A percentile compares a stretch with the other conserved stretches of the same genome.
phyloP scores from a whole-genome alignment of 2,113 vertebrate species.

The Cairina moschata region DNA sequence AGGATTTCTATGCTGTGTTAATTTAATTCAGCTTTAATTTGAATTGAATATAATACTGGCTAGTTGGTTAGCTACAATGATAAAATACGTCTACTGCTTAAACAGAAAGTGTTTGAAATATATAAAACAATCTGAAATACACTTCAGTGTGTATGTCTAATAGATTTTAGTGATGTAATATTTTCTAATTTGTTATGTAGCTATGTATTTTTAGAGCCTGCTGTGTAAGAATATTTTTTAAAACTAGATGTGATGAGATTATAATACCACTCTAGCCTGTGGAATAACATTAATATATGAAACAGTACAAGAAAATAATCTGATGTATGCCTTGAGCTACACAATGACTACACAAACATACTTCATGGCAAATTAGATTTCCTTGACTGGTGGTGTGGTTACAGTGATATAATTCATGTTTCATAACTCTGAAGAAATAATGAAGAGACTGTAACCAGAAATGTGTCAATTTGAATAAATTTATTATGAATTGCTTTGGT shows the following conservation, averaged over 20 bases:
- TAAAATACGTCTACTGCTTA: not conserved
- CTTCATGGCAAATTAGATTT: conserved; percentile 51
- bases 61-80: not conserved
- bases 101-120: not conserved
- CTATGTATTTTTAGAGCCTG: conserved; percentile 6
- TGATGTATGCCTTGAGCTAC: conserved; percentile 37
- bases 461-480: conserved; percentile 68
- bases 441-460: conserved; percentile 62
- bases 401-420: conserved; percentile 57
- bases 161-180: conserved; percentile 25
- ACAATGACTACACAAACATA: conserved; percentile 31
- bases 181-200: not conserved
- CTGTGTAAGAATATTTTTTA: not conserved
- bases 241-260: not conserved
- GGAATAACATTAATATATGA: not conserved
- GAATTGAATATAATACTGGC: conserved; percentile 8
- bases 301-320: conserved; percentile 33
- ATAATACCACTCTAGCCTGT: not conserved
- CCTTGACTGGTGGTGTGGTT: conserved; percentile 56
- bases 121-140: conserved; percentile 1
- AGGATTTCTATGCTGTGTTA: not conserved
- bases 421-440: conserved; percentile 70
- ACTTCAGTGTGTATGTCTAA: not conserved
- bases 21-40: conserved; percentile 42
- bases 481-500: conserved; percentile 62